A percentile compares a stretch with the other conserved stretches of the same genome.
These are phyloP conservation scores for Tholera decimalis DNA, from an alignment of 2,888 invertebrate species.

Conservation along the genomic window DNA sequence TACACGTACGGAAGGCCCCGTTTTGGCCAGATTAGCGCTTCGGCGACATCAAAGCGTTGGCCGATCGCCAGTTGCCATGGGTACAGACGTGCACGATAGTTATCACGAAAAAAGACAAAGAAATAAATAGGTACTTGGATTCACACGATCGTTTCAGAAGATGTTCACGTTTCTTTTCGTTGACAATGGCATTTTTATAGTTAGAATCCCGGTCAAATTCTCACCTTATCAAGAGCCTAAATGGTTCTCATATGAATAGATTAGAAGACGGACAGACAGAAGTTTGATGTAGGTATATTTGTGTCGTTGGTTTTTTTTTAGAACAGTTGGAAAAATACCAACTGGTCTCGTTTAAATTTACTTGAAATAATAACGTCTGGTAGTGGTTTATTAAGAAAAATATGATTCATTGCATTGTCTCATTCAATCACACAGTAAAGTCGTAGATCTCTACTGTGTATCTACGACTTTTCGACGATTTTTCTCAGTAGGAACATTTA, in stretches of 20 bases:
- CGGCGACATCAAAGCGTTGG: slow-evolving; percentile 68
- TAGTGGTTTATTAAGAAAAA: too few relatives aligned
- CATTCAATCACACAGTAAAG: too few relatives aligned
- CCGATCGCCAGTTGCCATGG: slow-evolving; percentile 52
- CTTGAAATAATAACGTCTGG: too few relatives aligned
- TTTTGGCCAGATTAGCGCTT: slow-evolving; percentile 65
- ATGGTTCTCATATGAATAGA: neutral
- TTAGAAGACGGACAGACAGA: too few relatives aligned
- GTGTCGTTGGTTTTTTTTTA: too few relatives aligned
- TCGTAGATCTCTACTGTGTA: too few relatives aligned
- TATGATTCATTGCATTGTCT: too few relatives aligned
- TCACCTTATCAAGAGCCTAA: neutral
- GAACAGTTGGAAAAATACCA: too few relatives aligned
- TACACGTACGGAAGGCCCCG: slow-evolving; percentile 37
- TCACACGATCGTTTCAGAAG: neutral
- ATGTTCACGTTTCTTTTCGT: neutral
- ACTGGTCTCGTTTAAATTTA: too few relatives aligned
- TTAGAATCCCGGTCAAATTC: neutral
- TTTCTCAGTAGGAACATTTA: too few relatives aligned
- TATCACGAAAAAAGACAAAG: slow-evolving; percentile 46
- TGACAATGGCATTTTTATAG: neutral
- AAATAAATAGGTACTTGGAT: neutral
- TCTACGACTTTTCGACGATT: too few relatives aligned
- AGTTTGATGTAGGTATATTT: too few relatives aligned
- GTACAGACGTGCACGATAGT: slow-evolving; percentile 55